phyloP scores from a whole-genome alignment of 2,888 invertebrate genomes.

The Lochmaea crataegi region DNA sequence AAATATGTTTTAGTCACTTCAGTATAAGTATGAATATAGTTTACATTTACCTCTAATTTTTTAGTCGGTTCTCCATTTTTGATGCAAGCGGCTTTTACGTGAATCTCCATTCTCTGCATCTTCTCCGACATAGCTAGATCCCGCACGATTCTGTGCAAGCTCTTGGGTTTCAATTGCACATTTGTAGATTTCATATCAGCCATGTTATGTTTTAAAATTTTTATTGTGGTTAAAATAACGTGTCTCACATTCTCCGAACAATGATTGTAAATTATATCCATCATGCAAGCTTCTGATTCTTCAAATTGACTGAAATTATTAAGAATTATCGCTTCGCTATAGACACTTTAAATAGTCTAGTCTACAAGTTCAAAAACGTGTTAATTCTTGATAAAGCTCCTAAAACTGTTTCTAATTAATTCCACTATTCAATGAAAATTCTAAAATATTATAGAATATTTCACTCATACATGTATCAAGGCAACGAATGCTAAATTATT shows the following conservation, averaged over 20 bases:
- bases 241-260: background rate
- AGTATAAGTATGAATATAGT: background rate
- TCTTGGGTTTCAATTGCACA: background rate
- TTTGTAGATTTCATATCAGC: background rate
- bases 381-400: too few relatives aligned
- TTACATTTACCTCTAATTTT: slow-evolving; percentile 18
- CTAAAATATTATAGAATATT: too few relatives aligned
- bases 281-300: slow-evolving; percentile 1
- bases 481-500: too few relatives aligned
- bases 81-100: slow-evolving; percentile 9
- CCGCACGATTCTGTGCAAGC: slow-evolving; percentile 12
- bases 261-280: background rate
- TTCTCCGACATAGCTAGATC: slow-evolving; percentile 1
- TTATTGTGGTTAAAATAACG: background rate
- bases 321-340: too few relatives aligned
- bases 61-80: slow-evolving; percentile 6
- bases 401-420: too few relatives aligned
- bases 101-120: slow-evolving; percentile 9
- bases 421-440: too few relatives aligned
- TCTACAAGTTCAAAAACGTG: too few relatives aligned
- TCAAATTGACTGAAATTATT: background rate
- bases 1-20: too few relatives aligned
- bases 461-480: too few relatives aligned
- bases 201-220: slow-evolving; percentile 7
- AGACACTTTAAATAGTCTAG: too few relatives aligned